Base-by-base conservation (phyloP, 30 jellyfish, hydroid and myxozoan species). In the Morbakka virulenta region DNA sequence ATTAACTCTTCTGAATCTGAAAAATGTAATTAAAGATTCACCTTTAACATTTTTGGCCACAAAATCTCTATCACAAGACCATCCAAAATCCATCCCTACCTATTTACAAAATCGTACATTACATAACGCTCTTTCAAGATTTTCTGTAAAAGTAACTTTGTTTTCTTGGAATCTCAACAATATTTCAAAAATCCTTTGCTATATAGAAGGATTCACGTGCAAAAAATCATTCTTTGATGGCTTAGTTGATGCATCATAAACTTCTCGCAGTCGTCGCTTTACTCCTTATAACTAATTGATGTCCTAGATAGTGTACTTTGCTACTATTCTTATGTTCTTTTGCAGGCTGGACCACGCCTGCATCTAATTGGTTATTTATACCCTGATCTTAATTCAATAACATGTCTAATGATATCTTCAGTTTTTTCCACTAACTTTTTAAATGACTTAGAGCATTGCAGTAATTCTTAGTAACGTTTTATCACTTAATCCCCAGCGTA, bases 221-320 rank as follows among this genome's bases (percentile, higher is more conserved):
- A 67, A 50, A 29, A 64, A 67, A 32, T 29, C 25, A 67, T 67
- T 64, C 26, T 67, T 67, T 26, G 62, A 25, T 17, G 63, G 4
- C 29, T 67, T 67, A 23, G 62, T 28, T 17, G 25, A 67, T 67
- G 79, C 63, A 67, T 67, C 75, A 47, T 12, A 73, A 3, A 73
- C 84, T 6, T 21, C 27, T 22, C 67, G 80, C 33, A 29, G 68
- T 67, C 68, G 30, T 72, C 4, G 75, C 82, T 17, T 35, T 31
- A 11, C 48, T 33, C 23, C 76, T 22, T 34, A 70, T 48, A 21
- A 70, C 82, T 17, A 72, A 34, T 32, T 4, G 82, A 70, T 34
- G 82, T 6, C 36, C 73, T 34, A 70, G 48, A 31, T 70, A 35
- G 48, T 34, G 79, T 14, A 4, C 20, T 14, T 13, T 67, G 4